Conservation (phyloP, 2,113 vertebrate species). For the Nothobranchius kuhntae region DNA sequence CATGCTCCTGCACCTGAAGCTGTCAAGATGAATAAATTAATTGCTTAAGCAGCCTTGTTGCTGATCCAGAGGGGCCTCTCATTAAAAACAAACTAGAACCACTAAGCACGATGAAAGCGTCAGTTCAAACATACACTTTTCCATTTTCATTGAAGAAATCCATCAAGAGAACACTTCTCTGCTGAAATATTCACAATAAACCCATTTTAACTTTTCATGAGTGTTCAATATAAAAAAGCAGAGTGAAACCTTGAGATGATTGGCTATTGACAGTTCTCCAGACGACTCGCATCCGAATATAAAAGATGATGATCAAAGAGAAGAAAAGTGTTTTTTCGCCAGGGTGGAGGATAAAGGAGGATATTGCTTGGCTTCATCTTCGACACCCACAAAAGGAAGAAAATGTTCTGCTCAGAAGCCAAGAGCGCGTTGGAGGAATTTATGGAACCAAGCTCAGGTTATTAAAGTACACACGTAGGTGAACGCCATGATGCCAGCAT, state of each 20-base stretch:
- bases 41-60: not conserved
- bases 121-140: not conserved
- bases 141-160: not conserved
- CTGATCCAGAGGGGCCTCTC: conserved; percentile 6
- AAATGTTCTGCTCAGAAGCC: conserved; percentile 46
- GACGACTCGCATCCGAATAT: not conserved
- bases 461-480: conserved; percentile 42
- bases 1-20: conserved; percentile 10
- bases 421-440: conserved; percentile 46
- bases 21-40: conserved; percentile 43
- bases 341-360: conserved; percentile 7
- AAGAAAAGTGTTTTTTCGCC: conserved; percentile 4
- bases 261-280: not conserved
- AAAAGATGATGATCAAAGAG: not conserved
- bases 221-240: not conserved
- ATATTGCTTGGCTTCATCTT: conserved; percentile 26
- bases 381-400: conserved; percentile 38
- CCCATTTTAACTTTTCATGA: not conserved
- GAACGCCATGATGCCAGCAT: conserved; percentile 20
- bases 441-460: conserved; percentile 35
- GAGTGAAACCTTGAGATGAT: not conserved
- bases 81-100: conserved; percentile 7
- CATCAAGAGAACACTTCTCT: not conserved
- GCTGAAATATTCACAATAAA: not conserved
- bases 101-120: not conserved